phyloP scores from a whole-genome alignment of 2,113 vertebrate genomes.

The Megaceryle maxima region DNA sequence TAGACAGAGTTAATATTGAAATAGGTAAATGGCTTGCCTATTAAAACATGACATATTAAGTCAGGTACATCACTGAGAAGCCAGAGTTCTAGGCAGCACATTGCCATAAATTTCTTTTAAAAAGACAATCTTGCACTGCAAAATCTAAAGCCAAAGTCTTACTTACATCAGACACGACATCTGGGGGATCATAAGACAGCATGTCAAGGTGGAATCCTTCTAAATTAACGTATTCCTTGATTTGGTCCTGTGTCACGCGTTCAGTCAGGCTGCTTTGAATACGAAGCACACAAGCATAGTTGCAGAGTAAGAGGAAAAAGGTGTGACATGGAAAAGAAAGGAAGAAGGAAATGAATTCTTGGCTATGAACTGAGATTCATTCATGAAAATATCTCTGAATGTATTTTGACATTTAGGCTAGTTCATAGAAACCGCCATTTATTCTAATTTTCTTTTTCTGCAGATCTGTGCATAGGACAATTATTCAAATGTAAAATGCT shows the following conservation, averaged over 20 bases:
- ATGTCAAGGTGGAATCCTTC: not conserved
- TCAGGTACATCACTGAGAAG: not conserved
- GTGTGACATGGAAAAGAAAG: not conserved
- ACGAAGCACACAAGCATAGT: not conserved
- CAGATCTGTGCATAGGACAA: not conserved
- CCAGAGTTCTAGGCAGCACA: not conserved
- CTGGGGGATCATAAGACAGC: not conserved
- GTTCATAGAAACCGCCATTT: not conserved
- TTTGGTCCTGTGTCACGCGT: not conserved
- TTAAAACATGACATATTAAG: conserved; percentile 58
- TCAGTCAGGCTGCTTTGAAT: not conserved
- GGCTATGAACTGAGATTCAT: not conserved
- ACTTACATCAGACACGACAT: not conserved
- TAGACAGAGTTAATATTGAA: conserved; percentile 9
- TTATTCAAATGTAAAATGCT: not conserved
- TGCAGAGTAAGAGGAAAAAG: not conserved
- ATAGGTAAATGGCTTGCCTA: conserved; percentile 34
- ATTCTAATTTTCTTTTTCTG: not conserved
- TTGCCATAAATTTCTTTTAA: not conserved
- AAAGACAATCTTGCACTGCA: not conserved
- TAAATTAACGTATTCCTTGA: not conserved
- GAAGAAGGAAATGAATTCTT: not conserved
- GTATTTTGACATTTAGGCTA: not conserved
- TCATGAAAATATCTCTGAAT: not conserved
- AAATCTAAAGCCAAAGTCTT: not conserved